These are phyloP conservation scores for Eclectus roratus DNA, from an alignment of 2,113 vertebrate species.

Conservation along the genomic window DNA sequence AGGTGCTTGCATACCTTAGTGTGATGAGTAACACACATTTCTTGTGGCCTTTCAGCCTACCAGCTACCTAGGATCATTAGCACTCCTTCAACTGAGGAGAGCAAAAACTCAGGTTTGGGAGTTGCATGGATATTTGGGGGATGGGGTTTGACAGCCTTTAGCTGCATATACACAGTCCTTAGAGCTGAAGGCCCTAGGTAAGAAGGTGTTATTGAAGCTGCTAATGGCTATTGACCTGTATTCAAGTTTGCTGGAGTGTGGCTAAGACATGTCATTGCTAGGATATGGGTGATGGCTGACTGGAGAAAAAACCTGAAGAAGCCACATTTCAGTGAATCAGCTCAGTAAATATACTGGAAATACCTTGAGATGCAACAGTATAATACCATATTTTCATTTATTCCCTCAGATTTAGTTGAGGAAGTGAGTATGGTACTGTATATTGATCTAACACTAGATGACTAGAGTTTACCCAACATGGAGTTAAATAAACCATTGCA, in stretches of 20 bases:
- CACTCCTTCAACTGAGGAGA: background rate
- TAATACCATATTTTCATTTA: background rate
- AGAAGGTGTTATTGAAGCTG: background rate
- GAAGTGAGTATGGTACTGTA: background rate
- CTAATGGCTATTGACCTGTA: conserved; percentile 10
- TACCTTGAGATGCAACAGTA: background rate
- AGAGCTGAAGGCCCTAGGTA: background rate
- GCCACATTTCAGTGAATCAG: background rate
- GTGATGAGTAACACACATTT: background rate
- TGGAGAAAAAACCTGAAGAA: background rate
- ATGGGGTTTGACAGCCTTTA: background rate
- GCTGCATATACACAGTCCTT: background rate
- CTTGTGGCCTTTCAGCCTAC: background rate
- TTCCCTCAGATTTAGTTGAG: background rate
- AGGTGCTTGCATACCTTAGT: background rate
- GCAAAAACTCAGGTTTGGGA: background rate
- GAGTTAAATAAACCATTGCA: background rate
- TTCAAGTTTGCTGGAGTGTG: background rate
- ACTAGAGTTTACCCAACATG: background rate
- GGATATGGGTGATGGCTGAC: background rate
- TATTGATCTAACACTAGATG: background rate
- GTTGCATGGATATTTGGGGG: background rate
- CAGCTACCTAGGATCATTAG: background rate
- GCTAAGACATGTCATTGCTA: background rate
- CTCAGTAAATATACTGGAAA: background rate